A percentile compares a stretch with the other conserved stretches of the same genome.
These are phyloP conservation scores for Itoplectis maculator DNA, from an alignment of 2,888 invertebrate species.

Conservation along the genomic window DNA sequence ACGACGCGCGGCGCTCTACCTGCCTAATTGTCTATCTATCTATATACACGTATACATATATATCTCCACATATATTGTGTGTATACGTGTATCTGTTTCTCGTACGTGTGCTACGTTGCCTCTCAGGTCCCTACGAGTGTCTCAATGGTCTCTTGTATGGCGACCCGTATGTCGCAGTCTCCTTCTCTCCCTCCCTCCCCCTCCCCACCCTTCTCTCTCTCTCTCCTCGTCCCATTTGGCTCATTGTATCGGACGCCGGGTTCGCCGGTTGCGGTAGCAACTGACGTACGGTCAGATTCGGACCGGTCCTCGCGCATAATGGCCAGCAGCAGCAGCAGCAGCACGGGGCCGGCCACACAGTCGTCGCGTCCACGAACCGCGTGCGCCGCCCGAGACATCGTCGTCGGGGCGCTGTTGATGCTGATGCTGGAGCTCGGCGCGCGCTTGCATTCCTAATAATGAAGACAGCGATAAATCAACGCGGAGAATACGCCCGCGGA, in stretches of 20 bases:
- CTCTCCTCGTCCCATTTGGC: constrained; percentile 61
- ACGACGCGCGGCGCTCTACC: constrained; percentile 81
- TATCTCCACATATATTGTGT: too few relatives aligned
- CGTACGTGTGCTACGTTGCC: constrained; percentile 59
- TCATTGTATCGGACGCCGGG: constrained; percentile 80
- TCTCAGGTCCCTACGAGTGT: constrained; percentile 79
- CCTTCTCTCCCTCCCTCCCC: constrained; percentile 22
- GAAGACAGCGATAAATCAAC: constrained; percentile 85
- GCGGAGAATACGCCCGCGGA: constrained; percentile 84
- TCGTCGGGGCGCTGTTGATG: too few relatives aligned
- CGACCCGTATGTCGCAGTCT: constrained; percentile 64
- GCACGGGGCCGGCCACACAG: constrained; percentile 59
- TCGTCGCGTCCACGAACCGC: constrained; percentile 64
- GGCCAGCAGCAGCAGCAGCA: constrained; percentile 63
- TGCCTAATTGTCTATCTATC: constrained; percentile 84
- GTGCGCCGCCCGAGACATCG: too few relatives aligned
- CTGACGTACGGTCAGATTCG: constrained; percentile 79
- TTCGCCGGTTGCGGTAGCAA: constrained; percentile 73
- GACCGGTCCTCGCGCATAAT: constrained; percentile 72
- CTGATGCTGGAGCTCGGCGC: too few relatives aligned
- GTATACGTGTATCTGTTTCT: constrained; percentile 80
- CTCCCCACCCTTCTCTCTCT: constrained; percentile 22
- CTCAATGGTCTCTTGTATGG: constrained; percentile 82
- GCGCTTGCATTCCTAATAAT: constrained; percentile 84
- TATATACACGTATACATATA: constrained; percentile 66